phyloP scores from a whole-genome alignment of 2,113 vertebrate species.

The Salvelinus namaycush region DNA sequence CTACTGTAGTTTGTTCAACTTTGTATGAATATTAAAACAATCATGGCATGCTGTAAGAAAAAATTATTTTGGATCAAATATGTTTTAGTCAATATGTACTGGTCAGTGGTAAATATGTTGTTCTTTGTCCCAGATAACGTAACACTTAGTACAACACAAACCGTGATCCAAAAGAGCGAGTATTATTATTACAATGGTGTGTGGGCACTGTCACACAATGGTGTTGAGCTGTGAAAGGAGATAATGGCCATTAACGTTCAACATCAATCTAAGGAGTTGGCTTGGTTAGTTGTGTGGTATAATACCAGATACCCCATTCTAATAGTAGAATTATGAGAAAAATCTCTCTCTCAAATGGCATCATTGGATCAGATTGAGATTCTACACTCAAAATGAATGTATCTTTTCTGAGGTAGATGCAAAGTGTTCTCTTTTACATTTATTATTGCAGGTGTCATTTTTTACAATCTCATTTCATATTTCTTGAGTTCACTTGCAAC shows the following conservation, averaged over 20 bases:
- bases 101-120: too few species aligned
- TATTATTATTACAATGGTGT: not conserved
- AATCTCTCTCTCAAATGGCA: not conserved
- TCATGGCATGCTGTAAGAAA: too few species aligned
- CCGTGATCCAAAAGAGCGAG: too few species aligned
- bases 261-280: not conserved
- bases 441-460: too few species aligned
- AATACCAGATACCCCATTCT: not conserved
- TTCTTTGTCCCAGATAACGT: too few species aligned
- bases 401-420: constrained; percentile 46
- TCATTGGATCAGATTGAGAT: not conserved
- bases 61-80: not conserved
- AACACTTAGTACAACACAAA: too few species aligned
- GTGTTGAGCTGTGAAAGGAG: not conserved
- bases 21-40: too few species aligned
- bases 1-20: too few species aligned
- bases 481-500: too few species aligned
- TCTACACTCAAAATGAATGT: not conserved
- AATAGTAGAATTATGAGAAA: not conserved
- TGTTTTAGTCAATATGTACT: too few species aligned
- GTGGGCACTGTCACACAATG: not conserved
- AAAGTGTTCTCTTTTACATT: constrained; percentile 28
- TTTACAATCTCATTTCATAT: too few species aligned
- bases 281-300: not conserved
- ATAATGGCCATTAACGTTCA: not conserved